Base-by-base conservation (phyloP, 2,888 invertebrate species). In the Sylvicola fuscatus region DNA sequence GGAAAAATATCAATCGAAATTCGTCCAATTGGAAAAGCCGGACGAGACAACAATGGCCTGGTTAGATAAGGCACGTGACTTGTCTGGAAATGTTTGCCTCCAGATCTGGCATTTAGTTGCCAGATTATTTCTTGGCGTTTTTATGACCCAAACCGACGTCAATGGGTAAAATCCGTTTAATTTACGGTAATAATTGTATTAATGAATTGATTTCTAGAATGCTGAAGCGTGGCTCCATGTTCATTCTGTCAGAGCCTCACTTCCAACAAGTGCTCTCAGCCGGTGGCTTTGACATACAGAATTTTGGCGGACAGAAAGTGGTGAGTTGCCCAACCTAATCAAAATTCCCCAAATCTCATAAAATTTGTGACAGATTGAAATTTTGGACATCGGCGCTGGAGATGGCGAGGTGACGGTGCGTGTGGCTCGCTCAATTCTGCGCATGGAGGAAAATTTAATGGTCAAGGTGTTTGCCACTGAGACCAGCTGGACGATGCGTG, bases 171-270 rank as follows among this genome's bases (percentile, higher is more conserved):
- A n/a, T n/a, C n/a, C n/a, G n/a, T n/a, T n/a, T n/a, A n/a, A n/a
- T n/a, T n/a, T n/a, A n/a, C n/a, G n/a, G n/a, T n/a, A n/a, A n/a
- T n/a, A n/a, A n/a, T n/a, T n/a, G n/a, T n/a, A n/a, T 29, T 10
- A 7, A 10, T 27, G 27, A 27, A 27, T 27, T 27, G 7, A 11
- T 14, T 21, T 15, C 16, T 14, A 38, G 37, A 13, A 14, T 56
- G 61, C 62, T 93, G 11, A 77, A 80, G 12, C 70, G 97, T 35
- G 97, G 97, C 7, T 90, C 90, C 2, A 97, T 97, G 97, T 95
- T 92, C 60, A 89, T 97, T 34, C 68, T 92, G 46, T 95, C 95
- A 0, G 67, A 71, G 40, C 62, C 68, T 7, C 93, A 95, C 51
- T 79, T 92, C 45, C 63, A 68, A 11, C 44, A 45, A n/a, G 39